These are phyloP conservation scores for Acleris holmiana DNA, from an alignment of 2,888 invertebrate genomes.

Conservation along the genomic window DNA sequence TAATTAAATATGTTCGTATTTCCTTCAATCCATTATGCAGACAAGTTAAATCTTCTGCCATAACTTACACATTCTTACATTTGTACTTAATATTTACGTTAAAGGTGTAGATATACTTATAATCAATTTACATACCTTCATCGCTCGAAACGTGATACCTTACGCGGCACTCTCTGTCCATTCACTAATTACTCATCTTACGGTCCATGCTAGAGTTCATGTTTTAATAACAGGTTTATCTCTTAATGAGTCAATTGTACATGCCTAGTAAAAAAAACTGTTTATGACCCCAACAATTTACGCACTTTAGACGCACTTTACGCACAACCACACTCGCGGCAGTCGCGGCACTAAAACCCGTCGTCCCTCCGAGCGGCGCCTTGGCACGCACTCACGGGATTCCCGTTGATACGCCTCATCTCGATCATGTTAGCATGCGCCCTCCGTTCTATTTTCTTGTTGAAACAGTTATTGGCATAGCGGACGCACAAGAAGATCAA, in stretches of 20 bases:
- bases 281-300: neutral
- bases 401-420: constrained; percentile 6
- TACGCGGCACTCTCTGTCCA: neutral
- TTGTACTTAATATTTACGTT: neutral
- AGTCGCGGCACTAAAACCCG: neutral
- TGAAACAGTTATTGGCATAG: constrained; percentile 10
- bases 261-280: neutral
- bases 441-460: constrained; percentile 10
- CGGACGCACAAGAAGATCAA: constrained; percentile 6
- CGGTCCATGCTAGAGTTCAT: too few relatives aligned
- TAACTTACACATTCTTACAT: neutral
- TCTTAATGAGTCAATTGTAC: neutral
- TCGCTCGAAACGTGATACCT: neutral
- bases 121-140: neutral
- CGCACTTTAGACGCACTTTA: neutral
- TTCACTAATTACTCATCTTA: neutral
- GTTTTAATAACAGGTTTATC: too few relatives aligned
- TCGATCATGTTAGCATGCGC: constrained; percentile 7
- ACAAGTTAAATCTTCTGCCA: neutral
- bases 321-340: too few relatives aligned
- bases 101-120: too few relatives aligned
- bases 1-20: neutral
- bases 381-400: neutral
- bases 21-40: neutral
- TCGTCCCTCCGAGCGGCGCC: neutral